These are phyloP conservation scores for Synanthedon formicaeformis DNA, from an alignment of 2,888 invertebrate species.

Conservation along the genomic window DNA sequence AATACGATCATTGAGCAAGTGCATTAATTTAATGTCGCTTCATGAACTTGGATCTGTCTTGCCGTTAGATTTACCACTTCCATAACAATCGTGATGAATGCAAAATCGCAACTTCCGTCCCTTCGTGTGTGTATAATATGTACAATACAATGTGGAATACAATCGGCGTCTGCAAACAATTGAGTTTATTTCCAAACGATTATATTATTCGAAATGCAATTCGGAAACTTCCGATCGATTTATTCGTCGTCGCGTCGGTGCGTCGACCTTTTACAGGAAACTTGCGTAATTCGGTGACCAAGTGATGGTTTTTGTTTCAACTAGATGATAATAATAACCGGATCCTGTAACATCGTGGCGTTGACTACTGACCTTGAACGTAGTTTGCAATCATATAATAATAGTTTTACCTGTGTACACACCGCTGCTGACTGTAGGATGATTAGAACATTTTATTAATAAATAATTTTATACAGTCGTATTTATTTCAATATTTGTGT, in stretches of 20 bases:
- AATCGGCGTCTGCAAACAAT: conserved; percentile 24
- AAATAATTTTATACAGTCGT: background rate
- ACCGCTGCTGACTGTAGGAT: background rate
- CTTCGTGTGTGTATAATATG: background rate
- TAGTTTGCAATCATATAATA: background rate
- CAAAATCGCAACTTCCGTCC: background rate
- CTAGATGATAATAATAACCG: background rate
- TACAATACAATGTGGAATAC: conserved; percentile 3
- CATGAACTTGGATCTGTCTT: background rate
- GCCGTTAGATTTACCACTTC: background rate
- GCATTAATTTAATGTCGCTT: too few species aligned
- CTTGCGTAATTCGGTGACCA: conserved; percentile 1
- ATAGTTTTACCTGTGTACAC: background rate
- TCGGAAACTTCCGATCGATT: conserved; percentile 47
- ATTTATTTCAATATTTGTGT: too few species aligned
- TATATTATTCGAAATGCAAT: conserved; percentile 46
- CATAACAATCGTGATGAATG: background rate
- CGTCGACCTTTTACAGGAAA: conserved; percentile 25
- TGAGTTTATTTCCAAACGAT: conserved; percentile 23
- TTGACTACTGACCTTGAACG: background rate
- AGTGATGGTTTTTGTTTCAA: conserved; percentile 1
- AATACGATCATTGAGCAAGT: too few species aligned
- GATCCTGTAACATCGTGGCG: background rate
- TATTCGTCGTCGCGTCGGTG: conserved; percentile 33
- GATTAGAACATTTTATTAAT: background rate